Conservation (phyloP, 2,888 invertebrate species). For the Steinernema hermaphroditum region DNA sequence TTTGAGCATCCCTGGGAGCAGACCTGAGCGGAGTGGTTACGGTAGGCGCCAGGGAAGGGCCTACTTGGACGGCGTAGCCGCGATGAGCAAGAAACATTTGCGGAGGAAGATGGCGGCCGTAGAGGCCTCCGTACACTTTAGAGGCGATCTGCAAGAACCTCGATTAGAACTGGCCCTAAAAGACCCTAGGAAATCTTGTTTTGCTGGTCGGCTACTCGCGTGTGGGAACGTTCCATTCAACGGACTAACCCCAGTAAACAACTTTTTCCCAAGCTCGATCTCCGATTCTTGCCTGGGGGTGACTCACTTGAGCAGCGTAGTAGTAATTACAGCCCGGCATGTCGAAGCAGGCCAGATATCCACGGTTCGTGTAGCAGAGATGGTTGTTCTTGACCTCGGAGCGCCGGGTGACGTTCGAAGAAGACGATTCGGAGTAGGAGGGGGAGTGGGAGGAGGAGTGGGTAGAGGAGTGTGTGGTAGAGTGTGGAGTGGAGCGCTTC, state of each 20-base stretch:
- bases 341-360: slow-evolving; percentile 29
- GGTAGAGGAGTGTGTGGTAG: background rate
- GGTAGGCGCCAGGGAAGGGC: background rate
- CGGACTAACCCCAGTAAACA: too few relatives aligned
- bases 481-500: background rate
- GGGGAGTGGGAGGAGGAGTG: too few relatives aligned
- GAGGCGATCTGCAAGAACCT: slow-evolving; percentile 13
- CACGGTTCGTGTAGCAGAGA: slow-evolving; percentile 22
- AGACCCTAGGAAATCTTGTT: too few relatives aligned
- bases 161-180: too few relatives aligned
- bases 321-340: slow-evolving; percentile 29
- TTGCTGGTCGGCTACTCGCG: too few relatives aligned
- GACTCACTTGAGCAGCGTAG: slow-evolving; percentile 30
- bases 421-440: background rate
- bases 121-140: slow-evolving; percentile 21
- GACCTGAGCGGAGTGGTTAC: background rate
- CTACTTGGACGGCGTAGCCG: slow-evolving; percentile 27
- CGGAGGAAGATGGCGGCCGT: slow-evolving; percentile 23
- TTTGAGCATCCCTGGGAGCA: slow-evolving; percentile 27
- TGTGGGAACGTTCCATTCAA: too few relatives aligned
- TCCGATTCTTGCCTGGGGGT: background rate
- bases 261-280: background rate
- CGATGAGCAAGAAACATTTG: slow-evolving; percentile 29
- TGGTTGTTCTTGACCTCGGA: slow-evolving; percentile 25
- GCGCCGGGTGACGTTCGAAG: background rate